Evolutionary conservation across 2,113 vertebrate genomes (phyloP), one percentile per base, ranked within the genome.

Genomic region (Xiphophorus maculatus): DNA sequence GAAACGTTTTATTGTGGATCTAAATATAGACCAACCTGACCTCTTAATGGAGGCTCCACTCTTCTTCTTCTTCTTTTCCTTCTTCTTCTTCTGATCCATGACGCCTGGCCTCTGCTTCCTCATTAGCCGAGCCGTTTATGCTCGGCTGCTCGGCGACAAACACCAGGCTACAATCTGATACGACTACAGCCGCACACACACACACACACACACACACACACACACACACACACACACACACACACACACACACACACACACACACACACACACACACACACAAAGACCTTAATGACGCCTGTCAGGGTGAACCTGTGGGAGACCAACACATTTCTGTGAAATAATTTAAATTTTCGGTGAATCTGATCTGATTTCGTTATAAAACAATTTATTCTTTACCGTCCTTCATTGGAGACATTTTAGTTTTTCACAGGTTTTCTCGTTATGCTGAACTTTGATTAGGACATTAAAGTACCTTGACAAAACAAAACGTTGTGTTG

Each of bases 91-190:
- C 66, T 83, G 81, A 87, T 88, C 87, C 78, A 30, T 88, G 88
- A 91, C 84, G 72, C 84, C 79, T 73, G 11, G 27, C 86, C 76
- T 79, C 64, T 37, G 62, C 74, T 68, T 77, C 81, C 27, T 68
- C 79, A 85, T 85, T 85, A 89, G 30, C 60, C 0, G 0, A 60
- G 64, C 68, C 48, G 13, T 85, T 84, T 81, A 89, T 85, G 87
- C 89, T 76, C 76, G 72, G 29, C 82, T 86, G 83, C 81, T 63
- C 77, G 0, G 58, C 11, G 54, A 93, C 89, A 91, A 88, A 88
- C 37, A 35, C 48, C 11, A 33, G 62, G 33, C 44, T n/a, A 19
- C 74, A 84, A 89, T 73, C 69, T 0, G 85, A 92, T 77, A 90
- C 84, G 2, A 33, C 65, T 0, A 29, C 37, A 27, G 4, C 0